Percentiles rank a stretch among this genome's conserved stretches.
Evolutionary conservation across 2,888 invertebrate species (phyloP).

Genomic region (Homarus gammarus): DNA sequence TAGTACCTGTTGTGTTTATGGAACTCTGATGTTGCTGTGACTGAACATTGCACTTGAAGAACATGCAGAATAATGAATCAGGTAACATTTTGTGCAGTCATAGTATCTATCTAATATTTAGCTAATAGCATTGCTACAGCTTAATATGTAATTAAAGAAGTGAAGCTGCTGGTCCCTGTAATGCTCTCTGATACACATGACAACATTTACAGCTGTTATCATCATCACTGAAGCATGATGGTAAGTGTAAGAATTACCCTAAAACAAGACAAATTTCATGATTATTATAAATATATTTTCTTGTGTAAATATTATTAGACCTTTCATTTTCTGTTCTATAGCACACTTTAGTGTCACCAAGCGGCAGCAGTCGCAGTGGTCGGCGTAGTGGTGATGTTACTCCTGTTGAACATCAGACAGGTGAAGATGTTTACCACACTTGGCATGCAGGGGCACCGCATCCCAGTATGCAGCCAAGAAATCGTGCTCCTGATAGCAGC

Average conservation of each 20-base stretch:
- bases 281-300: neutral
- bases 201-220: neutral
- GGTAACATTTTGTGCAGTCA: too few species aligned
- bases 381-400: conserved; percentile 69
- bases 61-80: too few species aligned
- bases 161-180: too few species aligned
- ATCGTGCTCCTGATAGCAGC: conserved; percentile 38
- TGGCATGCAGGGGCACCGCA: conserved; percentile 69
- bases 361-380: conserved; percentile 51
- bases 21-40: too few species aligned
- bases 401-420: conserved; percentile 55
- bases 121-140: too few species aligned
- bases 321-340: conserved; percentile 10
- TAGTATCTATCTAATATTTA: too few species aligned
- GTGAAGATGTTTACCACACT: conserved; percentile 72
- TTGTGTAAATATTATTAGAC: neutral
- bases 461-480: conserved; percentile 38
- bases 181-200: too few species aligned
- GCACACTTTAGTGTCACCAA: conserved; percentile 71
- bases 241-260: neutral
- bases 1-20: too few species aligned
- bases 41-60: too few species aligned
- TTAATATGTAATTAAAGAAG: too few species aligned
- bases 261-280: neutral
- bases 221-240: neutral